Conservation (phyloP, 1,140 invertebrate species). For the Panonychus citri region DNA sequence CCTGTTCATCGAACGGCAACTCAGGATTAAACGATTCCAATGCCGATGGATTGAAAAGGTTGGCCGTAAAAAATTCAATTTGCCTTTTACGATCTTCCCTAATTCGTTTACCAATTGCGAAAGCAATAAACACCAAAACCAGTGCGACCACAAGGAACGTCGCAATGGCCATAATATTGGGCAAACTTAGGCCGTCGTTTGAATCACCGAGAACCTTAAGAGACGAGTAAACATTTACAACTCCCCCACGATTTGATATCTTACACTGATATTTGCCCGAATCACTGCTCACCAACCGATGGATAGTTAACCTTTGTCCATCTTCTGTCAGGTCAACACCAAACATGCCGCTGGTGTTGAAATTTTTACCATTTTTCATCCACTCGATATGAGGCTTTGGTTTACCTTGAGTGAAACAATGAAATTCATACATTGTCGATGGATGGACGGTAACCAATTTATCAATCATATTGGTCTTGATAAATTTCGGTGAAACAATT, state of each 20-base stretch:
- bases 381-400: constrained; percentile 13
- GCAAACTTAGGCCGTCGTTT: not conserved
- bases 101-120: constrained; percentile 8
- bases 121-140: constrained; percentile 9
- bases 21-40: constrained; percentile 15
- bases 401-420: constrained; percentile 11
- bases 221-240: not conserved
- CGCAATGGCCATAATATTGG: constrained; percentile 1
- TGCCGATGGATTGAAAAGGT: constrained; percentile 12
- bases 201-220: constrained; percentile 7
- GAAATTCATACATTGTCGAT: constrained; percentile 11
- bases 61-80: constrained; percentile 12
- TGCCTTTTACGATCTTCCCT: constrained; percentile 13
- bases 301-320: constrained; percentile 8
- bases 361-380: constrained; percentile 10
- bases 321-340: constrained; percentile 7
- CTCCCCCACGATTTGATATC: constrained; percentile 10
- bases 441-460: constrained; percentile 3
- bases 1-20: constrained; percentile 15
- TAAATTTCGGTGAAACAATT: constrained; percentile 1
- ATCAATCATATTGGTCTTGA: constrained; percentile 12
- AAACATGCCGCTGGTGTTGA: constrained; percentile 7
- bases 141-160: constrained; percentile 8
- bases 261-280: constrained; percentile 12
- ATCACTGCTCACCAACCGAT: constrained; percentile 8